These are phyloP conservation scores for Tauraco hartlaubi DNA, from an alignment of 2,797 vertebrate genomes.

Conservation along the genomic window DNA sequence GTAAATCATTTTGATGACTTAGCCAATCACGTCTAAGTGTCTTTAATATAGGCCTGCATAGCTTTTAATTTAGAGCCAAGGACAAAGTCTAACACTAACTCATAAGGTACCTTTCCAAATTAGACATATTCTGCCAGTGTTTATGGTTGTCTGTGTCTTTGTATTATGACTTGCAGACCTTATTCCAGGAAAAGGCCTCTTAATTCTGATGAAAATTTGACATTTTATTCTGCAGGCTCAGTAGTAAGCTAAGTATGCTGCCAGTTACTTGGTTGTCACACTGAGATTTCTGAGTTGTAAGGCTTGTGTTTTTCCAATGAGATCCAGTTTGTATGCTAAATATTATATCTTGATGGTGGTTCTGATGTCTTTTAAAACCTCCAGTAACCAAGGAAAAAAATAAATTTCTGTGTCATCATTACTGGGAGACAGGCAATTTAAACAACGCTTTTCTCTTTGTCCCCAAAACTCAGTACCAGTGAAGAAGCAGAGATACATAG, in stretches of 20 bases:
- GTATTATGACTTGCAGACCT: not conserved
- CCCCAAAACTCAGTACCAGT: not conserved
- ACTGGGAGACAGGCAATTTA: not conserved
- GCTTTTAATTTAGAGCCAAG: constrained; percentile 37
- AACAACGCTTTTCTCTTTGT: not conserved
- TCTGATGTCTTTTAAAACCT: not conserved
- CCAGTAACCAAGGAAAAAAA: not conserved
- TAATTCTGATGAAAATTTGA: not conserved
- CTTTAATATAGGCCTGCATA: not conserved
- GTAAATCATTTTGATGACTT: constrained; percentile 29
- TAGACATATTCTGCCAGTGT: not conserved
- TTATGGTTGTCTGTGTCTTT: not conserved
- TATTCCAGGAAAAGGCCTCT: not conserved
- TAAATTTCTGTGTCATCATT: not conserved
- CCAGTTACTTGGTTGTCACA: not conserved
- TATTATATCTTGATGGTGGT: not conserved
- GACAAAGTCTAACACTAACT: not conserved
- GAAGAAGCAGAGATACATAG: not conserved
- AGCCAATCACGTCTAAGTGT: not conserved
- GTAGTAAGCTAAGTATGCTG: not conserved
- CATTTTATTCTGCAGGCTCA: not conserved
- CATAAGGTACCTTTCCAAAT: not conserved
- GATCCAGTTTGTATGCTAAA: not conserved
- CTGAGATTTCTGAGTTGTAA: not conserved
- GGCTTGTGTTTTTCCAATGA: not conserved